Conservation (phyloP, 2,113 vertebrate genomes). For the Thoracochromis brauschi region DNA sequence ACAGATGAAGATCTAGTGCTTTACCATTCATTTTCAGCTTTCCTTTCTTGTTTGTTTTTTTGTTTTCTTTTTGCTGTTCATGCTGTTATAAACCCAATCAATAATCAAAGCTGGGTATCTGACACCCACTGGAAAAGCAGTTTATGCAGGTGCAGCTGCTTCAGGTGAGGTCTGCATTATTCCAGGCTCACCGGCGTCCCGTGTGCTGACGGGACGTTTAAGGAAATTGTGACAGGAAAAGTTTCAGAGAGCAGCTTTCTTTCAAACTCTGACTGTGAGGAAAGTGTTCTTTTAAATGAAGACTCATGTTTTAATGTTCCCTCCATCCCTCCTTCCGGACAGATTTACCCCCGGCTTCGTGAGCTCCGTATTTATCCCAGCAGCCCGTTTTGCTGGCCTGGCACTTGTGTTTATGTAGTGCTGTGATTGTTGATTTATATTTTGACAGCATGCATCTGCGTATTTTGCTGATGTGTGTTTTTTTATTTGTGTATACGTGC, state of each 20-base stretch:
- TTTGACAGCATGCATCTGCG: constrained; percentile 72
- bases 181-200: neutral
- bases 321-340: neutral
- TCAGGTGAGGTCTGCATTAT: neutral
- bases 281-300: constrained; percentile 36
- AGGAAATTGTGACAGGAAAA: neutral
- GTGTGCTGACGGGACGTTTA: neutral
- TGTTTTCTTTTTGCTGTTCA: neutral
- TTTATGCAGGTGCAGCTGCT: neutral
- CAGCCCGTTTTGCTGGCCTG: constrained; percentile 67
- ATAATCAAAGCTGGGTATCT: neutral
- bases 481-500: constrained; percentile 33
- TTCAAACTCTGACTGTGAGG: neutral
- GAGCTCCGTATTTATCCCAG: constrained; percentile 40
- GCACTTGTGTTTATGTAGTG: constrained; percentile 70
- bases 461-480: constrained; percentile 70
- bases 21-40: neutral
- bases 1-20: neutral
- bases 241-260: neutral
- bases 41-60: neutral
- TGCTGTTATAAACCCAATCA: neutral
- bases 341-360: constrained; percentile 42
- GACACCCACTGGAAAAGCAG: neutral
- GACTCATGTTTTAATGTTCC: constrained; percentile 23
- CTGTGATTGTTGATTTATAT: constrained; percentile 72